phyloP scores from a whole-genome alignment of 2,888 invertebrate genomes.

The Drosophila suboccidentalis region DNA sequence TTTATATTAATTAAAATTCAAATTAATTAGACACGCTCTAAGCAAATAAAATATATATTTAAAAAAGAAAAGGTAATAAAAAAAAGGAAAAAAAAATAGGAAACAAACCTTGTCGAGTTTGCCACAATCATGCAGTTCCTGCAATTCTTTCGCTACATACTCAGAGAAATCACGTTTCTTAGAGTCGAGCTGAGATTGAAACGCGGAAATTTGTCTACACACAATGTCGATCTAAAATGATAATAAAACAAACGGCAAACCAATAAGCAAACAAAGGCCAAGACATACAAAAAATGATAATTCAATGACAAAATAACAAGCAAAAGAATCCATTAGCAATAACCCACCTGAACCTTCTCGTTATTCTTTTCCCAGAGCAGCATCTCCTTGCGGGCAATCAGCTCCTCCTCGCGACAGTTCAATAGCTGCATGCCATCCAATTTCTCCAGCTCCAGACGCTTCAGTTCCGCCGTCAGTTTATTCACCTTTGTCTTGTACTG shows the following conservation, averaged over 20 bases:
- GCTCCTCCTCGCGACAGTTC: constrained; percentile 87
- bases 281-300: constrained; percentile 57
- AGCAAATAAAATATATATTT: constrained; percentile 12
- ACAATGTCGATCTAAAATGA: constrained; percentile 89
- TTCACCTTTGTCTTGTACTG: constrained; percentile 85
- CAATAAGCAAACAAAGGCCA: constrained; percentile 74
- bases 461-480: constrained; percentile 86
- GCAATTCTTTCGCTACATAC: constrained; percentile 86
- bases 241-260: constrained; percentile 75
- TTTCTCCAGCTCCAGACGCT: constrained; percentile 86
- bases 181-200: constrained; percentile 87
- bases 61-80: background rate
- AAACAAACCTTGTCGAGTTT: constrained; percentile 86
- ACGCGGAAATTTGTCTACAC: constrained; percentile 88
- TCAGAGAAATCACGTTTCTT: constrained; percentile 87
- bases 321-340: constrained; percentile 5
- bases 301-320: constrained; percentile 38
- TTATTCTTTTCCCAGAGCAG: constrained; percentile 85
- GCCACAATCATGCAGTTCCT: constrained; percentile 87
- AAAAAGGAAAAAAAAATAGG: background rate
- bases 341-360: constrained; percentile 85
- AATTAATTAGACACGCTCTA: constrained; percentile 7
- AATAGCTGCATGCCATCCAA: constrained; percentile 87
- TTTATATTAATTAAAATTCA: background rate
- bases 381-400: constrained; percentile 85